phyloP scores from a whole-genome alignment of 2,888 invertebrate genomes.

The Cistogaster globosa region DNA sequence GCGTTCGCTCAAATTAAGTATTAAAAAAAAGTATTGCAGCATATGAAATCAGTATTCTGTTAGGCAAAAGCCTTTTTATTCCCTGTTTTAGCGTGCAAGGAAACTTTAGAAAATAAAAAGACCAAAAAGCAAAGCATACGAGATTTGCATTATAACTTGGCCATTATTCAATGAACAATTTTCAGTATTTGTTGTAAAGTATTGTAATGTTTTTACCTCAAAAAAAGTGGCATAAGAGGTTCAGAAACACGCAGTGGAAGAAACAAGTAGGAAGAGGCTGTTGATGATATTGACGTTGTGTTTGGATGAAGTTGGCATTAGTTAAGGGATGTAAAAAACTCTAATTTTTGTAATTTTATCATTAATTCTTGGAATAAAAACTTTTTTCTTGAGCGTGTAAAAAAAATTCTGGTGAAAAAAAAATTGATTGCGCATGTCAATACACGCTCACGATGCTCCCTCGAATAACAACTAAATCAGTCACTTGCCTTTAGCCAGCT shows the following conservation, averaged over 20 bases:
- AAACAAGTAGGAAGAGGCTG: background rate
- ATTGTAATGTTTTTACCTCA: conserved; percentile 59
- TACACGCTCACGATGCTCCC: background rate
- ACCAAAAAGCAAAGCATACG: conserved; percentile 37
- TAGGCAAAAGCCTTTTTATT: conserved; percentile 44
- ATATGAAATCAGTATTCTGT: conserved; percentile 56
- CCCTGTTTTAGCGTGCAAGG: conserved; percentile 5
- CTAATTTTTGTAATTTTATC: conserved; percentile 17
- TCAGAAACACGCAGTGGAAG: conserved; percentile 20
- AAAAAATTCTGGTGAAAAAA: background rate
- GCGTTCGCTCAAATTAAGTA: background rate
- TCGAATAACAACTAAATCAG: background rate
- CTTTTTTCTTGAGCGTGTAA: conserved; percentile 10
- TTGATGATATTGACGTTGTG: conserved; percentile 28
- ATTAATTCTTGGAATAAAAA: conserved; percentile 30
- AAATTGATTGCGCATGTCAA: background rate
- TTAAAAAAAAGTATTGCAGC: conserved; percentile 1
- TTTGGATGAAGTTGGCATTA: conserved; percentile 31
- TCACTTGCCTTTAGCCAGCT: background rate
- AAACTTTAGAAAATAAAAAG: background rate
- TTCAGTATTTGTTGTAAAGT: conserved; percentile 36
- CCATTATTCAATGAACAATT: conserved; percentile 50
- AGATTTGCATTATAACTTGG: conserved; percentile 65
- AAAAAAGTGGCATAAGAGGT: conserved; percentile 63
- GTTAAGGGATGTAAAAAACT: conserved; percentile 10